Percentiles rank a stretch among this genome's conserved stretches.
phyloP scores from a whole-genome alignment of 2,797 vertebrate species.

The Sphaeramia orbicularis region DNA sequence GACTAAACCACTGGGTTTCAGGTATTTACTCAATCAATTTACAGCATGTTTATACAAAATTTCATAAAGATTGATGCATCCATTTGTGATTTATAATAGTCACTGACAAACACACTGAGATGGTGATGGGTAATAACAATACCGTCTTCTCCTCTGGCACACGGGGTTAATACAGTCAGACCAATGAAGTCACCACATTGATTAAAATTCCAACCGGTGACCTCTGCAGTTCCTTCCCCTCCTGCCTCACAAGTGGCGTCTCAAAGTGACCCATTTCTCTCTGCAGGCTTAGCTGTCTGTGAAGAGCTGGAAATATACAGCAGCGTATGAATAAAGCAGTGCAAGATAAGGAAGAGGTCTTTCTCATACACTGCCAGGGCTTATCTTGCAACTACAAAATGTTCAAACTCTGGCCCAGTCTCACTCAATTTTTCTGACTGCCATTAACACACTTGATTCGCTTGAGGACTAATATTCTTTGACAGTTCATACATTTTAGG shows the following conservation, averaged over 20 bases:
- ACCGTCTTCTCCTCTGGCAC: no score
- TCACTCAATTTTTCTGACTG: conserved; percentile 29
- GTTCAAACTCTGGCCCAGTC: conserved; percentile 35
- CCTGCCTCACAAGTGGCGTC: conserved; percentile 50
- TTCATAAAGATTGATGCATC: no score
- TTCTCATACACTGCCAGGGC: conserved; percentile 52
- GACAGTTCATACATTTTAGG: conserved; percentile 44
- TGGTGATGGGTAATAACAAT: no score
- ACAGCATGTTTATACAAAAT: no score
- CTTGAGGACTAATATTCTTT: conserved; percentile 52
- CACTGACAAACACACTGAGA: no score
- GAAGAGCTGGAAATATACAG: conserved; percentile 50
- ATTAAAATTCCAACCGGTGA: conserved; percentile 26
- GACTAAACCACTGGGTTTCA: no score
- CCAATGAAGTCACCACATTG: conserved; percentile 12
- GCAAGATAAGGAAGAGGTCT: conserved; percentile 61
- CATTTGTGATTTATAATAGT: no score
- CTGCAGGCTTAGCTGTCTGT: conserved; percentile 62
- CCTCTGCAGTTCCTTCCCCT: conserved; percentile 42
- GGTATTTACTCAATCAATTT: no score
- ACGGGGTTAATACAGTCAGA: background rate
- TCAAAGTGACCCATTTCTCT: conserved; percentile 68
- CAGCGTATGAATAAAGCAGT: conserved; percentile 63
- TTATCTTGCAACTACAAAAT: conserved; percentile 64
- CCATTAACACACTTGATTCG: conserved; percentile 46